Conservation (phyloP, 2,888 invertebrate genomes). For the Orgyia antiqua region DNA sequence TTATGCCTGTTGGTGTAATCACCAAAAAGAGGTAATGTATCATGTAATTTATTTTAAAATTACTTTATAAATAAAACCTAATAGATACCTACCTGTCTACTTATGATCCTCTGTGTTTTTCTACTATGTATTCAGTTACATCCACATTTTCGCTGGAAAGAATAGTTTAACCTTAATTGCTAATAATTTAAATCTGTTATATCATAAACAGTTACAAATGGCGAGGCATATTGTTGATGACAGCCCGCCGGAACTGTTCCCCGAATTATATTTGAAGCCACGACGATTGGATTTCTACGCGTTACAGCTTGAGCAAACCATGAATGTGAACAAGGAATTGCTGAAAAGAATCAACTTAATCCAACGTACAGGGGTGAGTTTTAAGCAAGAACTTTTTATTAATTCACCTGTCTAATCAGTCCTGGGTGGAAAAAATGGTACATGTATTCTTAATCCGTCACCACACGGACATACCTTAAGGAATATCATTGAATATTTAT, state of each 20-base stretch:
- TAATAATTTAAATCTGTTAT: too few species aligned
- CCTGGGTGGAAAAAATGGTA: not conserved
- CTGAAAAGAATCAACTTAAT: slow-evolving; percentile 78
- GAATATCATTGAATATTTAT: too few species aligned
- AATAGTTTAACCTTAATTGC: too few species aligned
- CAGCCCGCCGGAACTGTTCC: slow-evolving; percentile 71
- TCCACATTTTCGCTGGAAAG: too few species aligned
- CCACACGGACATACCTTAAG: too few species aligned
- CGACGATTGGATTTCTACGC: slow-evolving; percentile 70
- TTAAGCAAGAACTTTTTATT: too few species aligned
- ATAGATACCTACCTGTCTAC: too few species aligned
- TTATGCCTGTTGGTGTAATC: slow-evolving; percentile 62
- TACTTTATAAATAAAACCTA: too few species aligned
- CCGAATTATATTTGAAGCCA: slow-evolving; percentile 72
- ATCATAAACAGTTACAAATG: slow-evolving; percentile 49
- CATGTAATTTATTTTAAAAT: too few species aligned
- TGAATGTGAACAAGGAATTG: slow-evolving; percentile 77
- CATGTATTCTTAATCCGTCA: too few species aligned
- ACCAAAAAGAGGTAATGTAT: slow-evolving; percentile 58
- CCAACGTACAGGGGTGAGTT: slow-evolving; percentile 76
- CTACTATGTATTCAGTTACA: too few species aligned
- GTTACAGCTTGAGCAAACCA: slow-evolving; percentile 56
- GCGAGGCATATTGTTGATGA: slow-evolving; percentile 65
- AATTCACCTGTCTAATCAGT: not conserved
- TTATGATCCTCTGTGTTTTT: too few species aligned